These are phyloP conservation scores for Oenanthe melanoleuca DNA, from an alignment of 2,113 vertebrate genomes.

Conservation along the genomic window DNA sequence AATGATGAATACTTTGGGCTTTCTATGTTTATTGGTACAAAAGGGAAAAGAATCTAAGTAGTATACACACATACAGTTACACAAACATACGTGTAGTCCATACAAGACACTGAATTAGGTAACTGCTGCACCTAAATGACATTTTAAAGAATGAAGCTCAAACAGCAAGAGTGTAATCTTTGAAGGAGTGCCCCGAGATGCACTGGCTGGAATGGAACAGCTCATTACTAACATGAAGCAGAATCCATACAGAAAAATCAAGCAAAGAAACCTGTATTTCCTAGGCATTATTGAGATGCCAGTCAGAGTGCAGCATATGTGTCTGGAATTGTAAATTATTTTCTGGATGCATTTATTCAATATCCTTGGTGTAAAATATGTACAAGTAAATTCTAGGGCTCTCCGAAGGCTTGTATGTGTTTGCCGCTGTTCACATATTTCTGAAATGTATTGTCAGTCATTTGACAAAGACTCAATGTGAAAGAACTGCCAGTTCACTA, in stretches of 20 bases:
- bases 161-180: neutral
- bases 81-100: neutral
- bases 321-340: neutral
- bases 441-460: conserved; percentile 3
- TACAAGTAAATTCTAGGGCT: conserved; percentile 1
- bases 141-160: neutral
- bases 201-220: neutral
- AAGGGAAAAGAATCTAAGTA: neutral
- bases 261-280: neutral
- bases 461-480: neutral
- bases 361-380: neutral
- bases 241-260: neutral
- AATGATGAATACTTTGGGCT: neutral
- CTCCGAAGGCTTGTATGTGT: neutral
- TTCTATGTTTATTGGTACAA: neutral
- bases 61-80: neutral
- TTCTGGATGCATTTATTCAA: neutral
- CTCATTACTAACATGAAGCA: neutral
- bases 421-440: neutral
- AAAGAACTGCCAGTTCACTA: neutral
- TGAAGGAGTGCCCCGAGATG: neutral
- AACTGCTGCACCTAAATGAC: neutral
- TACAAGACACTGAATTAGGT: neutral
- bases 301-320: neutral
- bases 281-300: neutral